A percentile compares a stretch with the other conserved stretches of the same genome.
Evolutionary conservation across 1,140 invertebrate genomes (phyloP).

Genomic region (Drepana arcuata): DNA sequence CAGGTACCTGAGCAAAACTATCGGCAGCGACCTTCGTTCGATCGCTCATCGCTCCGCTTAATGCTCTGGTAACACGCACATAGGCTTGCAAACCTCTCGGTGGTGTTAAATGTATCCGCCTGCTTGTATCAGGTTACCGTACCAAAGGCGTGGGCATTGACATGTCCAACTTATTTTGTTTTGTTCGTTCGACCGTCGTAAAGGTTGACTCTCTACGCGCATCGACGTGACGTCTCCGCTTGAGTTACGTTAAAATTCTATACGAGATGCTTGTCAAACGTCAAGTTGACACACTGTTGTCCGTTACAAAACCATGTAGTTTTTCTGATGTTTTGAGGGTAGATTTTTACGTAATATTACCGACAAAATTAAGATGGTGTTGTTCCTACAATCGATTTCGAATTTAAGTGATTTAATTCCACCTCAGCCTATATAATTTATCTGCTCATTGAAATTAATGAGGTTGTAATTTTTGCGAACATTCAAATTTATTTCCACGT

Average conservation of each 20-base stretch:
- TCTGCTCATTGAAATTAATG: conserved; percentile 24
- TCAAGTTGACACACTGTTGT: conserved; percentile 23
- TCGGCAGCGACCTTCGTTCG: conserved; percentile 28
- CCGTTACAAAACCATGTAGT: conserved; percentile 7
- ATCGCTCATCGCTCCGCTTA: conserved; percentile 55
- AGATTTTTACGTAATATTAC: not conserved
- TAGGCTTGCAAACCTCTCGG: conserved; percentile 49
- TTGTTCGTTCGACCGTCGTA: conserved; percentile 57
- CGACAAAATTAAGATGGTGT: not conserved
- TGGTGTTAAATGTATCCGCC: conserved; percentile 67
- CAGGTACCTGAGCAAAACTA: conserved; percentile 37
- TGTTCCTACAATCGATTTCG: not conserved
- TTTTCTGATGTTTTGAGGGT: not conserved
- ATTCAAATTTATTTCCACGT: conserved; percentile 31
- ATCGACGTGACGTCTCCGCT: conserved; percentile 52
- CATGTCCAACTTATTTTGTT: conserved; percentile 65
- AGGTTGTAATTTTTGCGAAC: conserved; percentile 24
- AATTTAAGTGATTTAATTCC: not conserved
- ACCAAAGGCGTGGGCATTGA: conserved; percentile 69
- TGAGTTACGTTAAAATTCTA: conserved; percentile 54
- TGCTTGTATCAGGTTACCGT: conserved; percentile 60
- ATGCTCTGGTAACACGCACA: conserved; percentile 42
- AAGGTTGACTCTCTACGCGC: conserved; percentile 65
- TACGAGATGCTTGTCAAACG: conserved; percentile 49
- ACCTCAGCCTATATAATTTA: no score